These are phyloP conservation scores for Xiphophorus birchmanni DNA, from an alignment of 2,797 vertebrate genomes.

Conservation along the genomic window DNA sequence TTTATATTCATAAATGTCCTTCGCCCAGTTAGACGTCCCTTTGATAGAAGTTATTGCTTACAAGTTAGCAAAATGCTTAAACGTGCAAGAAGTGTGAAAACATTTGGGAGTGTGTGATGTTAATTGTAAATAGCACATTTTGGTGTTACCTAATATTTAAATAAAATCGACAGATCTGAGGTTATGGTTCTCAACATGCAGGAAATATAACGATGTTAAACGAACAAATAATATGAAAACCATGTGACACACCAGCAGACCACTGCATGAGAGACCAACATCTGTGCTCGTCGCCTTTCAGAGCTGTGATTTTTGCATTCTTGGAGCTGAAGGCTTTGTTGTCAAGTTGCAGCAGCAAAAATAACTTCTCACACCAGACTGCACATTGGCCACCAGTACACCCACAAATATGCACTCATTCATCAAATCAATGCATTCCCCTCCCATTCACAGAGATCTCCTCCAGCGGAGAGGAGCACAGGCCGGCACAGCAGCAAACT, in stretches of 20 bases:
- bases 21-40: background rate
- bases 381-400: slow-evolving; percentile 81
- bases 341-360: slow-evolving; percentile 75
- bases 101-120: background rate
- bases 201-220: slow-evolving; percentile 17
- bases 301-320: slow-evolving; percentile 21
- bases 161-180: background rate
- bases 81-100: background rate
- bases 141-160: background rate
- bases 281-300: slow-evolving; percentile 32
- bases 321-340: slow-evolving; percentile 77
- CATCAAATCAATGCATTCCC: slow-evolving; percentile 83
- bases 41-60: background rate
- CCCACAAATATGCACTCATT: slow-evolving; percentile 83
- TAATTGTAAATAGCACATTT: background rate
- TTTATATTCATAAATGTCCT: background rate
- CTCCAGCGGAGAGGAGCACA: slow-evolving; percentile 78
- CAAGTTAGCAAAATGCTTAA: background rate
- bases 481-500: slow-evolving; percentile 73
- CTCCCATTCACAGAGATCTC: slow-evolving; percentile 82
- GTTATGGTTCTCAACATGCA: slow-evolving; percentile 20
- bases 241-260: background rate
- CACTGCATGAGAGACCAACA: slow-evolving; percentile 43
- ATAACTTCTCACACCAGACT: slow-evolving; percentile 78
- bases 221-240: background rate